phyloP scores from a whole-genome alignment of 2,113 vertebrate species.

The Chionomys nivalis region DNA sequence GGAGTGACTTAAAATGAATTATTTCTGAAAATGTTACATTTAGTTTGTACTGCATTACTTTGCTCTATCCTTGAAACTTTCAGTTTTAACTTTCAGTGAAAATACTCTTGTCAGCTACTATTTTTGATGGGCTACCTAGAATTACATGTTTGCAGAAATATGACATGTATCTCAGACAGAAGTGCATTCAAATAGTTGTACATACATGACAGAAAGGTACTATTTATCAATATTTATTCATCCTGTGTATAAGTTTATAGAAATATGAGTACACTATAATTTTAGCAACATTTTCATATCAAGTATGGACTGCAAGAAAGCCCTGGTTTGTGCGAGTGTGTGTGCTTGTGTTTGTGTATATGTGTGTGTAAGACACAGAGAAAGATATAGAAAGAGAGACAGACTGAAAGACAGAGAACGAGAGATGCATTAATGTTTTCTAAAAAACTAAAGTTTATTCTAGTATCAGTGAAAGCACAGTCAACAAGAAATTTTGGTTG shows the following conservation, averaged over 20 bases:
- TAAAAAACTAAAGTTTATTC: background rate
- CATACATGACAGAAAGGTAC: background rate
- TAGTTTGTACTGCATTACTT: background rate
- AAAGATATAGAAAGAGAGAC: background rate
- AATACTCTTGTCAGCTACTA: background rate
- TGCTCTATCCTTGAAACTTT: background rate
- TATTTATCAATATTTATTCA: background rate
- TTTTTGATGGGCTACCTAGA: background rate
- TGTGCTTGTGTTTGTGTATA: background rate
- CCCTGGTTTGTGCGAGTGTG: background rate
- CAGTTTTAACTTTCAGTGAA: background rate
- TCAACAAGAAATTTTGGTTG: background rate
- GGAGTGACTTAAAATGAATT: background rate
- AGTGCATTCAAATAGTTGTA: fast-evolving
- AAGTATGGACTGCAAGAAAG: background rate
- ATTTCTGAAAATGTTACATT: background rate
- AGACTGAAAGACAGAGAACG: background rate
- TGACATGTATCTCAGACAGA: background rate
- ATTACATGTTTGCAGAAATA: background rate
- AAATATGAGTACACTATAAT: background rate
- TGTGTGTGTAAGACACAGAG: background rate
- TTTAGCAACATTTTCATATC: conserved; percentile 14
- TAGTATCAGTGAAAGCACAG: background rate
- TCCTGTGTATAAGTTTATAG: background rate
- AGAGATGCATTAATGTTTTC: background rate